A percentile compares a stretch with the other conserved stretches of the same genome.
These are phyloP conservation scores for Plectrocnemia conspersa DNA, from an alignment of 1,140 invertebrate species.

Conservation along the genomic window DNA sequence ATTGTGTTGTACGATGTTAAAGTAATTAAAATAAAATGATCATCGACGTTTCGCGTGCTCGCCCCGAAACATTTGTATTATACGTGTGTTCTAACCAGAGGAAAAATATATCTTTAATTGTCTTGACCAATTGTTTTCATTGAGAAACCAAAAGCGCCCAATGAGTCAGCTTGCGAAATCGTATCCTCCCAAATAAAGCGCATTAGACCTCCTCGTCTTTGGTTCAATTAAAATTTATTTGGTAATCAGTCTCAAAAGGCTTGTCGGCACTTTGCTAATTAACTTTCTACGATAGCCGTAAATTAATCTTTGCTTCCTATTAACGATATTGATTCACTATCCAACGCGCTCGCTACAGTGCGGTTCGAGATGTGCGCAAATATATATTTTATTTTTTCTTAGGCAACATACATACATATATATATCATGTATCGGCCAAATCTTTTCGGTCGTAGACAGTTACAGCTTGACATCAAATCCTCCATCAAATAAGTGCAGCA, in stretches of 20 bases:
- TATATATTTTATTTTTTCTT: neutral
- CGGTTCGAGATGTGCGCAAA: neutral
- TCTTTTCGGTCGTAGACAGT: constrained; percentile 30
- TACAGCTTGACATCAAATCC: constrained; percentile 34
- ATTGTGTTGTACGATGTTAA: no score
- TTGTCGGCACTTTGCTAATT: constrained; percentile 33
- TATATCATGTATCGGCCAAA: constrained; percentile 18
- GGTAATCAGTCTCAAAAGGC: constrained; percentile 32
- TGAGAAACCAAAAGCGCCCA: constrained; percentile 11
- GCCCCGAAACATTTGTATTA: no score
- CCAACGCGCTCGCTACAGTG: neutral
- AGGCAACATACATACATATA: neutral
- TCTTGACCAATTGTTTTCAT: constrained; percentile 1
- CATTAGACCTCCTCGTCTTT: constrained; percentile 23
- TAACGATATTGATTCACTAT: neutral
- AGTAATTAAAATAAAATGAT: no score
- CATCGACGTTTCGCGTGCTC: no score
- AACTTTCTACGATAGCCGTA: constrained; percentile 25
- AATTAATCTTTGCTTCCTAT: constrained; percentile 19
- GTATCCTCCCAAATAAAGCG: constrained; percentile 24
- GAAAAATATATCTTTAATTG: neutral
- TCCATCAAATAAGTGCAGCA: constrained; percentile 34
- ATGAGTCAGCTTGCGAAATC: constrained; percentile 29
- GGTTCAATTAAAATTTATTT: constrained; percentile 35
- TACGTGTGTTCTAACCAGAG: no score